Base-by-base conservation (phyloP, 2,797 vertebrate species). In the Gobionotothen gibberifrons region DNA sequence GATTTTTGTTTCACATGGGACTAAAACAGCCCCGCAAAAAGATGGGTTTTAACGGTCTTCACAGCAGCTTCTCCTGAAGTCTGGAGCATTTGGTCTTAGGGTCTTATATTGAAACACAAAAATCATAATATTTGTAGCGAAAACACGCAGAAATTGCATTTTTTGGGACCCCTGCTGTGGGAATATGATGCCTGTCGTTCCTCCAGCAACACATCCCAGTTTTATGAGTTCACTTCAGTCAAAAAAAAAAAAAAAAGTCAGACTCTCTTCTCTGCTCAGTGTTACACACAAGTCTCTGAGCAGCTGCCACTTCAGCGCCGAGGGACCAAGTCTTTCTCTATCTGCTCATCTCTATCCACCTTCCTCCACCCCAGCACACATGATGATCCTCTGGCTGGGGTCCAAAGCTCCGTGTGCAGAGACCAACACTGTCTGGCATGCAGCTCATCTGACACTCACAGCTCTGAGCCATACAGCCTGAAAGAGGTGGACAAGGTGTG, bases 301-400 rank as follows among this genome's bases (percentile, higher is more conserved):
- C 69, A 72, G 74, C 74, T 80, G 70, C 63, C 66, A 67, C 78
- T 82, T 61, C 80, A 69, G 54, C 61, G 74, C 61, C 74, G 65
- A 75, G 62, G 59, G 66, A 75, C 81, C n/a, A 14, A 75, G 79
- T 56, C 71, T 70, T 80, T 62, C 76, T 62, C 54, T 71, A 79
- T 87, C 77, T 68, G 68, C 80, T 85, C 78, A 87, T 89, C 81
- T 80, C 79, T 15, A 51, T 68, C 77, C 72, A 73, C 66, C 61
- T 74, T 74, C 82, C 60, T 72, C 69, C 72, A 74, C 54, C 61
- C 26, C 36, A 54, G 8, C 43, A 40, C 71, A 69, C 86, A 82
- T 51, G 52, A 47, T 58, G 74, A 87, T 83, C 78, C 80, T 78
- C 77, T 90, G 86, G 89, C 85, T 55, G 69, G 47, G 13, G 74